Evolutionary conservation across 1,140 invertebrate genomes (phyloP).

Genomic region (Sitophilus oryzae): DNA sequence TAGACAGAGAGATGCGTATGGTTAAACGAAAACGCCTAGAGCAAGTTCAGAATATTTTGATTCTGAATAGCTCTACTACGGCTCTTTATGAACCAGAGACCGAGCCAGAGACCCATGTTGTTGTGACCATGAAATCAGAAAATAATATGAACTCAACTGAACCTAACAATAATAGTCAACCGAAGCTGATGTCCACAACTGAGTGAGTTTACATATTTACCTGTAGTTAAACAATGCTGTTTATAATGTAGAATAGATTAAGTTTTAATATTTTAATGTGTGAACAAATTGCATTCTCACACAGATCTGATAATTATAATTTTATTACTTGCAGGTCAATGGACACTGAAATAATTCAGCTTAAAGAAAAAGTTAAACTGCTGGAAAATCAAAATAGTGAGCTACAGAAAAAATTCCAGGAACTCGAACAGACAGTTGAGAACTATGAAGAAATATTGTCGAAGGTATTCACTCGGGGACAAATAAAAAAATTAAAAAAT

Average conservation of each 20-base stretch:
- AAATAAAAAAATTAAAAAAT: constrained; percentile 9
- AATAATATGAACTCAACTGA: constrained; percentile 1
- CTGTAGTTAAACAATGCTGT: neutral
- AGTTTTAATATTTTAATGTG: no score
- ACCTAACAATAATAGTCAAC: neutral
- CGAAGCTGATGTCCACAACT: neutral
- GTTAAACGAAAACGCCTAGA: constrained; percentile 3
- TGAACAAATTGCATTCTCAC: no score
- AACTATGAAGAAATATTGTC: neutral
- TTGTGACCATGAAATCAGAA: neutral
- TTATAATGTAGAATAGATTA: no score
- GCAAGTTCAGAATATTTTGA: neutral
- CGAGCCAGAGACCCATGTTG: no score
- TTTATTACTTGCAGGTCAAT: constrained; percentile 1
- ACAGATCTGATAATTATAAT: no score
- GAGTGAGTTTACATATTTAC: neutral
- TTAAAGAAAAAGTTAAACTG: neutral
- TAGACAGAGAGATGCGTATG: no score
- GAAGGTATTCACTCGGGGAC: constrained; percentile 8
- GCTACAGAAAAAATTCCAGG: neutral
- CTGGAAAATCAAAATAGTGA: neutral
- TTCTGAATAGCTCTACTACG: neutral
- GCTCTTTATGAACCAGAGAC: neutral
- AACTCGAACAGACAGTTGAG: neutral
- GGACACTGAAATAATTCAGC: neutral